Evolutionary conservation across 2,113 vertebrate genomes (phyloP).

Genomic region (Psilopsiagon aymara): DNA sequence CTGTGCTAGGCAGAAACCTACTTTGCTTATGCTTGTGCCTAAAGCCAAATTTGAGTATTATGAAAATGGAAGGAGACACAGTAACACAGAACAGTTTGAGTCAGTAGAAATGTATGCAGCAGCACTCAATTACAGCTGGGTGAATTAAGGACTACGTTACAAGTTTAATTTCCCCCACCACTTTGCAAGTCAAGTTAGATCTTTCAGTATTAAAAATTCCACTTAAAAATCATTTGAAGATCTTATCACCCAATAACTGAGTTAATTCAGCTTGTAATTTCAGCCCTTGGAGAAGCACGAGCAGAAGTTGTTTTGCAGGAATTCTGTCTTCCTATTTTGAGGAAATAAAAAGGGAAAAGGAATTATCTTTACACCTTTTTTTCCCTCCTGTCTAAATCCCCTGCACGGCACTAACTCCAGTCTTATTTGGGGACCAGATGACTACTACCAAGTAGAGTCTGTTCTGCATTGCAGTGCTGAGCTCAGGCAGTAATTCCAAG

Average conservation of each 20-base stretch:
- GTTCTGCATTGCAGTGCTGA: not conserved
- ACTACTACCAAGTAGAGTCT: not conserved
- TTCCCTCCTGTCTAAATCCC: not conserved
- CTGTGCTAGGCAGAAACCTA: not conserved
- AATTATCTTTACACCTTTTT: not conserved
- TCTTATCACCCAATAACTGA: not conserved
- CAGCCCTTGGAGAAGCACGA: not conserved
- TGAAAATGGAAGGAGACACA: constrained; percentile 43
- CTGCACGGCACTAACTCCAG: not conserved
- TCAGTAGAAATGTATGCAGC: not conserved
- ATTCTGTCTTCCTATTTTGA: not conserved
- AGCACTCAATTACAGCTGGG: not conserved
- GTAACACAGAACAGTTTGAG: constrained; percentile 6
- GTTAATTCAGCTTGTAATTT: not conserved
- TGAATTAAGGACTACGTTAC: not conserved
- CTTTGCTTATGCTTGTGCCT: constrained; percentile 23
- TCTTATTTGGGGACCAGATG: not conserved
- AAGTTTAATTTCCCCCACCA: not conserved
- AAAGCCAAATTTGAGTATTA: constrained; percentile 19
- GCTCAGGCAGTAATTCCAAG: not conserved
- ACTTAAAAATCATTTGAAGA: not conserved
- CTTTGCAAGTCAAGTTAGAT: not conserved
- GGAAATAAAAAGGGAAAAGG: not conserved
- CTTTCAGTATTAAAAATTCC: not conserved
- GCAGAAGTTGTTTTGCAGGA: not conserved